Base-by-base conservation (phyloP, 2,113 vertebrate species). In the Sminthopsis crassicaudata region DNA sequence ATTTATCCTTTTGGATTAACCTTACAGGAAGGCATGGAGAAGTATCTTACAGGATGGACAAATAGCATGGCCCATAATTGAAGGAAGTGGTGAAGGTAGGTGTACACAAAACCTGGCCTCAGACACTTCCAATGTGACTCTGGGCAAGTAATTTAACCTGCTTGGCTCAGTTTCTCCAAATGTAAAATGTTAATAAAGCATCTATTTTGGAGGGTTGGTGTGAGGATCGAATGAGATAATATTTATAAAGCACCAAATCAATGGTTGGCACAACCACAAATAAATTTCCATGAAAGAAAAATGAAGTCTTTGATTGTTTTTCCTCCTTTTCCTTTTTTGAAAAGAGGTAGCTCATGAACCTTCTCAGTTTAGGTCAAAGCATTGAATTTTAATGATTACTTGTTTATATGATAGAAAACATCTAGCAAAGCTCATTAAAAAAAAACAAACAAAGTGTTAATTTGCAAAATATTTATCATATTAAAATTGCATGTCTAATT, bases 321-420 rank as follows among this genome's bases (percentile, higher is more conserved):
- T 51, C 10, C 67, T 48, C 10, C 54, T 93, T 92, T 54, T 60
- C 24, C 46, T 46, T 48, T 25, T 51, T 94, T 1, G 23, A 93
- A 67, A 89, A 52, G 23, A 19, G 24, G 25, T 12, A 54, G 24
- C 11, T 96, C 53, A 55, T 25, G 51, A 14, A 4, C 27, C 19
- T 94, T 36, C n/a, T 94, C 11, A 89, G 46, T 96, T 96, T 91
- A 93, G 91, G 91, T 96, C 53, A 92, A 46, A 52, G 88, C 89
- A 53, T 94, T 93, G 96, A 57, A 92, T 91, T 95, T 97, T 96
- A 96, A 46, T 95, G 91, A 30, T 94, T 94, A 93, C 19, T 95
- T 95, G 89, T 96, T 97, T 93, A 57, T 93, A 88, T 95, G 91
- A 97, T 94, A 93, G 91, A 95, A 97, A 96, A 94, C 92, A 97